Evolutionary conservation across 2,888 invertebrate genomes (phyloP).

Genomic region (Hybos culiciformis): DNA sequence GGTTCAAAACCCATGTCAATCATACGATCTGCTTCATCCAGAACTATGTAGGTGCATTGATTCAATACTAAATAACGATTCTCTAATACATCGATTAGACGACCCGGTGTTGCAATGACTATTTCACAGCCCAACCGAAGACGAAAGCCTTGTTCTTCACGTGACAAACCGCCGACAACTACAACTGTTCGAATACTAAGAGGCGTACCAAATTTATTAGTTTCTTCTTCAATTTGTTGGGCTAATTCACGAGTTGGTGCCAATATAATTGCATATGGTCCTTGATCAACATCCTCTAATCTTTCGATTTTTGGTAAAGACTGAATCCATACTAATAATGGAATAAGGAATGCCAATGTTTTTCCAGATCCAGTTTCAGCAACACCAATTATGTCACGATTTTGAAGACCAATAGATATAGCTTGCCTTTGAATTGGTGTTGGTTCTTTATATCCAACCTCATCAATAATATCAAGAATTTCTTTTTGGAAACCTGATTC

Average conservation of each 20-base stretch:
- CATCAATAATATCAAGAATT: constrained; percentile 83
- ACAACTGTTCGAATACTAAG: constrained; percentile 88
- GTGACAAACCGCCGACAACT: constrained; percentile 93
- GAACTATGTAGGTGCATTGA: constrained; percentile 95
- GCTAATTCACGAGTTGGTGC: constrained; percentile 99
- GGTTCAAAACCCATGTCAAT: constrained; percentile 99
- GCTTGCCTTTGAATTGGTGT: constrained; percentile 99
- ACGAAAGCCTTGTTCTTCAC: constrained; percentile 97
- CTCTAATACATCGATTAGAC: constrained; percentile 95
- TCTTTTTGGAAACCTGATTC: constrained; percentile 84
- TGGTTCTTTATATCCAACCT: constrained; percentile 93
- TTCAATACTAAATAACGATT: constrained; percentile 93
- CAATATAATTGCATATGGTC: constrained; percentile 97
- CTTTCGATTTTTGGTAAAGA: constrained; percentile 92
- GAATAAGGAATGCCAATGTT: constrained; percentile 95
- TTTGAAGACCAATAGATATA: constrained; percentile 93
- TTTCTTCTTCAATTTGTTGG: constrained; percentile 98
- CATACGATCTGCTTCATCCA: constrained; percentile 97
- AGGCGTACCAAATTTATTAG: constrained; percentile 90
- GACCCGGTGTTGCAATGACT: constrained; percentile 98
- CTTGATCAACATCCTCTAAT: constrained; percentile 80
- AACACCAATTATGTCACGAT: constrained; percentile 95
- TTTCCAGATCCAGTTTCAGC: constrained; percentile 99
- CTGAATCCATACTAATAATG: constrained; percentile 94
- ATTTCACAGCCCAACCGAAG: constrained; percentile 96